Conservation (phyloP, 2,113 vertebrate species). For the Hypomesus transpacificus region DNA sequence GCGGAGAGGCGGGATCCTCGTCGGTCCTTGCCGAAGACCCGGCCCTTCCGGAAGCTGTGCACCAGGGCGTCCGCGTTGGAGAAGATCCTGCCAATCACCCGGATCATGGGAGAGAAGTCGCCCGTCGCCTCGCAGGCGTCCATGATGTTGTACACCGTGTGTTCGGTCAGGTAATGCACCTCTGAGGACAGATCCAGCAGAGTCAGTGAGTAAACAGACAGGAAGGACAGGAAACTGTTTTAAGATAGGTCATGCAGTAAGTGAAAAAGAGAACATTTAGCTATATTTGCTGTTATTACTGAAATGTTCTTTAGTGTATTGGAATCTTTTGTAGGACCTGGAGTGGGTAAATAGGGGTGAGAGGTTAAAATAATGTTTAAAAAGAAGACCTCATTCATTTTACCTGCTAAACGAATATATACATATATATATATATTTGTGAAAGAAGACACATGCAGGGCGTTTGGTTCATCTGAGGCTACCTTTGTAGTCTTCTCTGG, state of each 20-base stretch:
- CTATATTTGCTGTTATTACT: background rate
- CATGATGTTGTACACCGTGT: conserved; percentile 86
- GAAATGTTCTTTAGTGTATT: background rate
- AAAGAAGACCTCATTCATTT: no score
- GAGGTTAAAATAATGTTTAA: no score
- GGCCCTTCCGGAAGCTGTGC: conserved; percentile 88
- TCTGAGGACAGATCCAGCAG: conserved; percentile 67
- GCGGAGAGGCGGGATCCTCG: conserved; percentile 75
- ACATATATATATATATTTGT: no score
- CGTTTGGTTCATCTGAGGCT: background rate
- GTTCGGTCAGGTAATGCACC: conserved; percentile 90
- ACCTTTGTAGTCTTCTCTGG: conserved; percentile 90
- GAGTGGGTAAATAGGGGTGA: no score
- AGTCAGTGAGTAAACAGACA: background rate
- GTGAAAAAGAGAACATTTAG: background rate
- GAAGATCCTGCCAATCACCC: conserved; percentile 90
- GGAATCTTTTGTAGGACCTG: background rate
- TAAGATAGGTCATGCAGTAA: background rate
- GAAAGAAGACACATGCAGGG: no score
- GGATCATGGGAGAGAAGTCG: conserved; percentile 89
- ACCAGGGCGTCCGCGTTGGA: conserved; percentile 88
- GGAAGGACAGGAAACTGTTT: no score
- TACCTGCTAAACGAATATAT: no score
- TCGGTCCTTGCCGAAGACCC: conserved; percentile 77
- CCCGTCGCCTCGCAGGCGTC: conserved; percentile 83